These are phyloP conservation scores for Pimpla rufipes DNA, from an alignment of 2,888 invertebrate genomes.

Conservation along the genomic window DNA sequence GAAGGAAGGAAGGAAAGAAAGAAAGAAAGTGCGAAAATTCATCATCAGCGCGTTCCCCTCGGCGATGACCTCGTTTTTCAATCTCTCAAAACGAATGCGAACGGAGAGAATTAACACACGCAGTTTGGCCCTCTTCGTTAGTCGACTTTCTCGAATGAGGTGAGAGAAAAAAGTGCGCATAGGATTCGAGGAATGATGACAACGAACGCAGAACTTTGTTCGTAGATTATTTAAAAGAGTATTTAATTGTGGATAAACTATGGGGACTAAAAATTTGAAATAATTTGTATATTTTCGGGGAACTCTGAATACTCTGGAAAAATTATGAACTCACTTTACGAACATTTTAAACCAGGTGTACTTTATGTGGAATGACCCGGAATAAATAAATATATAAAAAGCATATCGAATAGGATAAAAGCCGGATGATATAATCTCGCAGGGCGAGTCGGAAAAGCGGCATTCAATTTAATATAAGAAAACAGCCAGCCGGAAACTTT, in stretches of 20 bases:
- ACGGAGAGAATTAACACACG: slow-evolving; percentile 4
- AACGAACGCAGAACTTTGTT: neutral
- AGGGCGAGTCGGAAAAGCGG: slow-evolving; percentile 41
- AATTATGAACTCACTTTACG: too few species aligned
- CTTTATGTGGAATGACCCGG: too few species aligned
- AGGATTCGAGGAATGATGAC: neutral
- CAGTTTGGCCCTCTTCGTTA: slow-evolving; percentile 36
- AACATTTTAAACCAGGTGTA: too few species aligned
- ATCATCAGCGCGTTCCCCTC: neutral
- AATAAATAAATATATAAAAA: too few species aligned
- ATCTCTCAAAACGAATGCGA: slow-evolving; percentile 21
- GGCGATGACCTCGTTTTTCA: slow-evolving; percentile 44
- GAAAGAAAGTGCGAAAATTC: neutral
- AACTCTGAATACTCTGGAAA: too few species aligned
- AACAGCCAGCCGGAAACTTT: slow-evolving; percentile 65
- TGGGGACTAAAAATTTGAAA: too few species aligned
- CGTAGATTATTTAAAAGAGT: neutral
- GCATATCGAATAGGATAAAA: neutral
- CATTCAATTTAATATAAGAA: slow-evolving; percentile 52
- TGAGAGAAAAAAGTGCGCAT: slow-evolving; percentile 7
- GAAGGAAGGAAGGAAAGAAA: too few species aligned
- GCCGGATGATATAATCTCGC: slow-evolving; percentile 37
- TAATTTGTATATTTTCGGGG: too few species aligned
- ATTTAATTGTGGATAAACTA: too few species aligned
- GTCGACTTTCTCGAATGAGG: slow-evolving; percentile 50